These are phyloP conservation scores for Diplazon laetatorius DNA, from an alignment of 2,888 invertebrate genomes.

Conservation along the genomic window DNA sequence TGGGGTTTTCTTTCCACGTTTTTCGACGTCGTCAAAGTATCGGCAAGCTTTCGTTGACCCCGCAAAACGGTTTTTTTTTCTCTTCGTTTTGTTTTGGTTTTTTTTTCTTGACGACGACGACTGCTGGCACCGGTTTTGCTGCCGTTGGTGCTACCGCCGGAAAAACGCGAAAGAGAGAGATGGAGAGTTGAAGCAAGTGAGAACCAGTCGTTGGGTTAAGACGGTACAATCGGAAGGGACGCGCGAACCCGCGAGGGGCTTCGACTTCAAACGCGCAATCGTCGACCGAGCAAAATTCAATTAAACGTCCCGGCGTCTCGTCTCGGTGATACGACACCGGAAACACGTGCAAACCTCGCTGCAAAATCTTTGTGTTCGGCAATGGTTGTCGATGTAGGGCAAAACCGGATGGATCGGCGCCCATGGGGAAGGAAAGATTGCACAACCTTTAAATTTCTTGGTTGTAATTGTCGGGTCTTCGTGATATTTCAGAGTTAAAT, in stretches of 20 bases:
- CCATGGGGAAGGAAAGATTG: too few relatives aligned
- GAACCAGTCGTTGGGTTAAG: background rate
- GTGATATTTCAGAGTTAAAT: too few relatives aligned
- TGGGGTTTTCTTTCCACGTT: conserved; percentile 44
- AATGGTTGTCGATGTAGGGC: background rate
- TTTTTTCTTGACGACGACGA: too few relatives aligned
- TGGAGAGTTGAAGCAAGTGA: too few relatives aligned
- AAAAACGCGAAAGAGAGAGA: background rate
- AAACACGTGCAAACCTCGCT: conserved; percentile 19
- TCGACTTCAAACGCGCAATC: conserved; percentile 65
- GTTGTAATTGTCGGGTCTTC: too few relatives aligned
- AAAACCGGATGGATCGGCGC: too few relatives aligned
- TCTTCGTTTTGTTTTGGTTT: too few relatives aligned
- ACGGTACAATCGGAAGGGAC: conserved; percentile 32
- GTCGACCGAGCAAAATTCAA: conserved; percentile 70
- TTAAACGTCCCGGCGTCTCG: conserved; percentile 67
- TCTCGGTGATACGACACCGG: conserved; percentile 56
- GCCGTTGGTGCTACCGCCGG: background rate
- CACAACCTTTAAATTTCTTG: too few relatives aligned
- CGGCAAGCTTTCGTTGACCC: conserved; percentile 52
- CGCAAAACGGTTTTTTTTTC: conserved; percentile 41
- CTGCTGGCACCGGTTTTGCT: background rate
- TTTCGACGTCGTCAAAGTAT: conserved; percentile 44
- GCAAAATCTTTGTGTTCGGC: background rate
- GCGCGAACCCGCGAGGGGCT: conserved; percentile 37